Percentiles rank a stretch among this genome's conserved stretches.
phyloP scores from a whole-genome alignment of 2,888 invertebrate species.

The Operophtera brumata region DNA sequence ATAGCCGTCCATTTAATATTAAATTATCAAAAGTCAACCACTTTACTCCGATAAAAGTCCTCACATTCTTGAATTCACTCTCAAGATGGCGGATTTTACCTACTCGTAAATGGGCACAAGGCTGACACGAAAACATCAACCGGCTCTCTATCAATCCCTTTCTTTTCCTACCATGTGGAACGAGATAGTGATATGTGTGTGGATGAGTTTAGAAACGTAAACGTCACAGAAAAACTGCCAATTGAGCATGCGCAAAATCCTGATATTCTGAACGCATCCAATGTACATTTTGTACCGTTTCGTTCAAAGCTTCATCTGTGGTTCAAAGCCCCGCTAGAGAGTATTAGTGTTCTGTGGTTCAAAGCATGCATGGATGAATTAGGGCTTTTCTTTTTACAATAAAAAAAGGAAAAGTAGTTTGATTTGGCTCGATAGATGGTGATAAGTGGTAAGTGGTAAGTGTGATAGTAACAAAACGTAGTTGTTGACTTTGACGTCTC shows the following conservation, averaged over 20 bases:
- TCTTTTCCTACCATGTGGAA: slow-evolving; percentile 60
- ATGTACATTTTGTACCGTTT: too few species aligned
- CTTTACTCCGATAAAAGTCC: slow-evolving; percentile 75
- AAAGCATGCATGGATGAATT: too few species aligned
- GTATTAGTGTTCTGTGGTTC: too few species aligned
- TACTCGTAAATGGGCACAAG: slow-evolving; percentile 81
- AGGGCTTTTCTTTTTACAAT: too few species aligned
- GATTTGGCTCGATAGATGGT: too few species aligned
- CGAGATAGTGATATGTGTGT: slow-evolving; percentile 66
- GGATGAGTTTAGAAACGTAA: slow-evolving; percentile 67
- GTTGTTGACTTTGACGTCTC: too few species aligned
- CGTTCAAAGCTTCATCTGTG: too few species aligned
- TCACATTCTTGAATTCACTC: slow-evolving; percentile 83
- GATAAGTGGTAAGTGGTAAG: too few species aligned
- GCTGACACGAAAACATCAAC: slow-evolving; percentile 82
- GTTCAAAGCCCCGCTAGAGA: too few species aligned
- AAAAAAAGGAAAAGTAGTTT: too few species aligned
- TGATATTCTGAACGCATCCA: slow-evolving; percentile 60
- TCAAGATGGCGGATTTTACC: slow-evolving; percentile 84
- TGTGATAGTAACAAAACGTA: too few species aligned
- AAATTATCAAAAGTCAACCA: slow-evolving; percentile 72
- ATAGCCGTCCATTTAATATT: slow-evolving; percentile 71
- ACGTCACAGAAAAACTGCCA: slow-evolving; percentile 71
- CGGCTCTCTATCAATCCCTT: slow-evolving; percentile 74
- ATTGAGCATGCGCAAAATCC: slow-evolving; percentile 71